These are phyloP conservation scores for Martes martes DNA, from an alignment of 2,113 vertebrate species.

Conservation along the genomic window DNA sequence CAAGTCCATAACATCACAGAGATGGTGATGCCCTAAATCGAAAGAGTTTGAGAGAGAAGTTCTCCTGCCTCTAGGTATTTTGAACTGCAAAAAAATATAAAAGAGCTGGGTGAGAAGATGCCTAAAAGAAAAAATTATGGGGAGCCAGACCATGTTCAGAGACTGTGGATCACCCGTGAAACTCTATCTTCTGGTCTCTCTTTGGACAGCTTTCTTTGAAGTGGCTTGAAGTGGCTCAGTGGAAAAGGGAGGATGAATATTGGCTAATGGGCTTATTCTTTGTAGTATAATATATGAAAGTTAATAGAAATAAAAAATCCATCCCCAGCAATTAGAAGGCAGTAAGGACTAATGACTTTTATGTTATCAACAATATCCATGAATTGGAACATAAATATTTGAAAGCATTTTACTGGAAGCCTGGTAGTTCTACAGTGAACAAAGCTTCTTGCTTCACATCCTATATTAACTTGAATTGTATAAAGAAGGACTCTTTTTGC, in stretches of 20 bases:
- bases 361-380: background rate
- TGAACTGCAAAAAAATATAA: background rate
- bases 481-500: background rate
- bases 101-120: background rate
- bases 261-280: background rate
- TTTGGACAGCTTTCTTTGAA: background rate
- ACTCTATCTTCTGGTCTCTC: background rate
- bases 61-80: background rate
- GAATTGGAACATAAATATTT: constrained; percentile 9
- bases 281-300: background rate
- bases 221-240: background rate
- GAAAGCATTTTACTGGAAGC: background rate
- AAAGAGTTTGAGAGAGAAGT: background rate
- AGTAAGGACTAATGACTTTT: background rate
- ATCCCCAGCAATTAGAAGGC: background rate
- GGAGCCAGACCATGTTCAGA: background rate
- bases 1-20: background rate
- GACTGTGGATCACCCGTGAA: background rate
- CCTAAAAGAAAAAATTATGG: background rate
- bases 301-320: background rate
- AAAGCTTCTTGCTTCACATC: background rate
- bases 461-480: background rate
- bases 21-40: background rate
- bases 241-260: background rate
- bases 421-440: background rate